Conservation (phyloP, 2,113 vertebrate genomes). For the Poeciliopsis occidentalis region DNA sequence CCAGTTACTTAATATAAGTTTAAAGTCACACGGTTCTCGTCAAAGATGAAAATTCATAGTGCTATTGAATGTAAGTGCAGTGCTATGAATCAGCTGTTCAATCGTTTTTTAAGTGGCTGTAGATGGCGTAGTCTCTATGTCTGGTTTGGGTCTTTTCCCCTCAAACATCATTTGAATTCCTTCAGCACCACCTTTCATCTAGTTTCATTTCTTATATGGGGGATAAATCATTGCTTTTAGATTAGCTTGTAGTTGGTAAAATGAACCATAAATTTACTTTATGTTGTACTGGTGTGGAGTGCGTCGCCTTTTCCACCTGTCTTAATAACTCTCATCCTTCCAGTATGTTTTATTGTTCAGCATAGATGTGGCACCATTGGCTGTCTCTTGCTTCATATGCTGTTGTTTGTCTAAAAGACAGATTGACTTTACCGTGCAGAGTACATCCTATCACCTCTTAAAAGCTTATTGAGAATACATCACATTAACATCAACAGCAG, state of each 20-base stretch:
- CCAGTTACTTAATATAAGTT: neutral
- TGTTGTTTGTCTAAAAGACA: slow-evolving; percentile 54
- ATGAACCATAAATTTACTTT: slow-evolving; percentile 61
- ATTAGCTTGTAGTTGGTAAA: slow-evolving; percentile 58
- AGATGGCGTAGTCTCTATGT: slow-evolving; percentile 8
- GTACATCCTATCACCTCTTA: neutral
- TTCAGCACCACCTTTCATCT: slow-evolving; percentile 45
- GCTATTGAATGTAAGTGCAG: slow-evolving; percentile 24
- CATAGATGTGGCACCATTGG: slow-evolving; percentile 32
- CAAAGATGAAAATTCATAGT: slow-evolving; percentile 28
- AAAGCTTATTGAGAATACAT: slow-evolving; percentile 4
- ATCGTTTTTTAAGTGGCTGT: slow-evolving; percentile 45
- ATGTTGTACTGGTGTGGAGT: slow-evolving; percentile 52
- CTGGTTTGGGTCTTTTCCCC: slow-evolving; percentile 6
- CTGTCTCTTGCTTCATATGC: slow-evolving; percentile 37
- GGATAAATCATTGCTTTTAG: slow-evolving; percentile 61
- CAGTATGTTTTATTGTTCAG: slow-evolving; percentile 46
- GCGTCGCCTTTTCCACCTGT: slow-evolving; percentile 35
- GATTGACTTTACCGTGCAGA: neutral
- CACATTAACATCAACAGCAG: neutral
- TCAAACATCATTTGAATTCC: slow-evolving; percentile 32
- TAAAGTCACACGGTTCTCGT: slow-evolving; percentile 1
- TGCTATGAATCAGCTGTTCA: slow-evolving; percentile 48
- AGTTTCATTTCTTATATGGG: slow-evolving; percentile 53
- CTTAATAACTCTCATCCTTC: slow-evolving; percentile 48